Conservation (phyloP, 2,888 invertebrate species). For the Chesias legatella region DNA sequence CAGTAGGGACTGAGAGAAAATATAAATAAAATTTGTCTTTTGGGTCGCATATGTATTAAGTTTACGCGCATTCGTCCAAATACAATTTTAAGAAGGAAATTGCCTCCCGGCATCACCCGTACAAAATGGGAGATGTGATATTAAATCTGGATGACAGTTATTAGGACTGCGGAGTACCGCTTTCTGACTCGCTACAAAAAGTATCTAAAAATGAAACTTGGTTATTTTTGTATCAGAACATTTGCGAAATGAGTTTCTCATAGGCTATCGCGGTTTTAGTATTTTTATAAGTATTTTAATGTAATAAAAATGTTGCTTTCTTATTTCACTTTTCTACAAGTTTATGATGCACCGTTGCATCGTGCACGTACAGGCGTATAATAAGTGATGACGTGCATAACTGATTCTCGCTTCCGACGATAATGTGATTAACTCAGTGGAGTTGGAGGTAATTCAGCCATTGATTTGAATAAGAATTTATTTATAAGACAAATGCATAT, state of each 20-base stretch:
- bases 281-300: not conserved
- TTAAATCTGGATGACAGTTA: slow-evolving; percentile 78
- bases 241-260: slow-evolving; percentile 37
- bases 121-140: slow-evolving; percentile 73
- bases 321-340: no score
- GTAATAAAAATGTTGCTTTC: no score
- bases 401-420: not conserved
- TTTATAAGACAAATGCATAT: no score
- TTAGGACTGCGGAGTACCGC: slow-evolving; percentile 60
- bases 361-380: not conserved
- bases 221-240: slow-evolving; percentile 48
- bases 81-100: slow-evolving; percentile 76
- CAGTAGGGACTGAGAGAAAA: slow-evolving; percentile 43
- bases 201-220: slow-evolving; percentile 51
- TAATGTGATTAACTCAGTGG: not conserved
- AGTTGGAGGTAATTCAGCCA: no score
- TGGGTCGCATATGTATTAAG: slow-evolving; percentile 70
- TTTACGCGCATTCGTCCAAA: slow-evolving; percentile 71
- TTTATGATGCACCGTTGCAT: slow-evolving; percentile 2
- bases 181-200: slow-evolving; percentile 48
- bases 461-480: no score
- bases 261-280: slow-evolving; percentile 11
- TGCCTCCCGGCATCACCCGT: slow-evolving; percentile 64
- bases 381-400: slow-evolving; percentile 1
- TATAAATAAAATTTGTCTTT: slow-evolving; percentile 72